Evolutionary conservation across 2,113 vertebrate species (phyloP).

Genomic region (Oncorhynchus kisutch): DNA sequence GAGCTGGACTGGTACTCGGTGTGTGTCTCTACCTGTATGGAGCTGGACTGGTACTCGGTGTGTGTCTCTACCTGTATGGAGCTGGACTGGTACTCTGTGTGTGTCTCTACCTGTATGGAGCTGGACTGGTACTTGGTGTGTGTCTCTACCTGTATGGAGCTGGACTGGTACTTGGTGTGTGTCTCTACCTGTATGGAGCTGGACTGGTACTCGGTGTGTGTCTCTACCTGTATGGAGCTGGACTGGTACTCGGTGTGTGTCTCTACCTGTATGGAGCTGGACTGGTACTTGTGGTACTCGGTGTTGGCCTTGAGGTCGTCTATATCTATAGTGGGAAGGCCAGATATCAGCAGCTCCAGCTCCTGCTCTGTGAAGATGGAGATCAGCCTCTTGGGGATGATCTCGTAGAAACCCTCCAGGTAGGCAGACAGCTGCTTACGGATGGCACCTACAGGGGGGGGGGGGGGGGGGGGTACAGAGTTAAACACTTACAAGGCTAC

Average conservation of each 20-base stretch:
- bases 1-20: too few relatives aligned
- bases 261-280: constrained; percentile 92
- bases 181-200: too few relatives aligned
- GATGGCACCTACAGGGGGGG: constrained; percentile 80
- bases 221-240: background rate
- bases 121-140: background rate
- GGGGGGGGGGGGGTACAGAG: too few relatives aligned
- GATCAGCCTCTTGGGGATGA: constrained; percentile 97
- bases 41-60: too few relatives aligned
- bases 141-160: background rate
- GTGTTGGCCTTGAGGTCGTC: constrained; percentile 97
- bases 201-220: constrained; percentile 67
- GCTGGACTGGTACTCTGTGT: too few relatives aligned
- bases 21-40: too few relatives aligned
- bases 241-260: too few relatives aligned
- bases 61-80: background rate
- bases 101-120: background rate
- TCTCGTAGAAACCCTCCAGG: constrained; percentile 95
- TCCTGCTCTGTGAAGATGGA: constrained; percentile 99
- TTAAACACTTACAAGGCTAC: too few relatives aligned
- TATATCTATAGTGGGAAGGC: constrained; percentile 94
- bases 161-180: too few relatives aligned
- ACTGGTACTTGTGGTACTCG: constrained; percentile 98
- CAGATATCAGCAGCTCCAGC: constrained; percentile 94
- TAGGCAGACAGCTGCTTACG: constrained; percentile 94